Evolutionary conservation across 1,140 invertebrate genomes (phyloP), one percentile per base, ranked within the genome.

Genomic region (Bathynomus jamesi): DNA sequence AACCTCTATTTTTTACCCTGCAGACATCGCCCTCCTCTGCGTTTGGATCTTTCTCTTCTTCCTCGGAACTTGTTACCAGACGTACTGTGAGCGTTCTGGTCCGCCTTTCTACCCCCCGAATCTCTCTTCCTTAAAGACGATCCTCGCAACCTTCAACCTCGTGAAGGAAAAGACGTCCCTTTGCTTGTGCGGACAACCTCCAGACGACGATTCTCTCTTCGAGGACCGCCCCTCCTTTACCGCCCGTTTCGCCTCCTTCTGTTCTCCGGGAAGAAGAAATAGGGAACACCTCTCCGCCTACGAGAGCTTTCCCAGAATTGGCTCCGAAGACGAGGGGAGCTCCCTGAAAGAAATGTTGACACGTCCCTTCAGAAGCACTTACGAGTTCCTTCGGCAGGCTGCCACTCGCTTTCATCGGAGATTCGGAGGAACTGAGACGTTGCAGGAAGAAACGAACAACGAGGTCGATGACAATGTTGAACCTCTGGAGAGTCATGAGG

Each of bases 21-120:
- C 82, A 90, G 88, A 89, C 80, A 81, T 84, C 28, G 78, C 85
- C 21, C 78, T 88, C 46, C 82, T 81, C 0, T 70, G 85, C 4
- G 61, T 86, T 7, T 89, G 88, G 86, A 70, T 82, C 2, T 68
- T 83, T 2, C 73, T 89, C 28, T 81, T 84, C 2, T 61, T 82
- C 3, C 76, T 80, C 2, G 87, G 87, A 8, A 80, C 83, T 70
- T 76, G 81, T 1, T 81, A 85, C 74, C 87, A 89, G 78, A 80
- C 83, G 13, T 82, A 81, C 74, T 79, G 83, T 65, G 85, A 85
- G 78, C 79, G 82, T 62, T 82, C 83, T 2, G 81, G 82, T 30
- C 84, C 87, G 3, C 85, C 86, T 2, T 88, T 88, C 80, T 86
- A 87, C 4, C 84, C 85, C 4, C 79, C 78, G 8, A 72, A 77